Base-by-base conservation (phyloP, 1,140 invertebrate species). In the Cyclina sinensis region DNA sequence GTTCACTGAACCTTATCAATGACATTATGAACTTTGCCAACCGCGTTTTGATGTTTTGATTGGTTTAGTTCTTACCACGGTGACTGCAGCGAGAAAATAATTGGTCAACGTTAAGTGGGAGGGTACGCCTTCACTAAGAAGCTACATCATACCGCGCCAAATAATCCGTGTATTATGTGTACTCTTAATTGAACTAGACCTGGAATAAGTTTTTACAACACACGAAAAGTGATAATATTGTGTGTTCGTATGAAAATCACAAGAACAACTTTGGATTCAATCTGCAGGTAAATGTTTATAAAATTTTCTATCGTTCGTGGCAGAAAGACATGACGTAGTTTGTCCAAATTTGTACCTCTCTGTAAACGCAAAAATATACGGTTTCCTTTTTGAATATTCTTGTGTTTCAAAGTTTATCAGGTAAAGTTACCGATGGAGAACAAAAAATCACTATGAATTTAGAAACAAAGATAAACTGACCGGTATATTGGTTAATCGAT, bases 121-220 rank as follows among this genome's bases (percentile, higher is more conserved):
- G 92, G 86, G 81, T 65, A 65, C 79, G 43, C 68, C 70, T 78
- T 88, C 82, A 79, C 86, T 65, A 81, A 90, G 81, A 82, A 73
- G 59, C 81, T 88, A 84, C 91, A 91, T 90, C 89, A 93, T 94
- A 90, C 91, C 93, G 93, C 93, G 93, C 92, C 92, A 94, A 93
- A 93, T 92, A 90, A 83, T 91, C 78, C 48, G 79, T 54, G 85
- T 43, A 76, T 43, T 74, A 78, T 76, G 11, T 30, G 24, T 21
- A 21, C 16, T 27, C 57, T 70, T 27, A 70, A 35, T n/a, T 11
- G 65, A n/a, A 18, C 9, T 37, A 37, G 12, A 70, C 3, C 32
- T 37, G 32, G 35, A 18, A 70, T 70, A 30, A 70, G 65, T 37
- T 7, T 4, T 12, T 37, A 37, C 1, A 37, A 30, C n/a, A n/a